Evolutionary conservation across 92 coral and sea anemone species (phyloP), one percentile per base, ranked within the genome.

Genomic region (Bergia puertoricense): DNA sequence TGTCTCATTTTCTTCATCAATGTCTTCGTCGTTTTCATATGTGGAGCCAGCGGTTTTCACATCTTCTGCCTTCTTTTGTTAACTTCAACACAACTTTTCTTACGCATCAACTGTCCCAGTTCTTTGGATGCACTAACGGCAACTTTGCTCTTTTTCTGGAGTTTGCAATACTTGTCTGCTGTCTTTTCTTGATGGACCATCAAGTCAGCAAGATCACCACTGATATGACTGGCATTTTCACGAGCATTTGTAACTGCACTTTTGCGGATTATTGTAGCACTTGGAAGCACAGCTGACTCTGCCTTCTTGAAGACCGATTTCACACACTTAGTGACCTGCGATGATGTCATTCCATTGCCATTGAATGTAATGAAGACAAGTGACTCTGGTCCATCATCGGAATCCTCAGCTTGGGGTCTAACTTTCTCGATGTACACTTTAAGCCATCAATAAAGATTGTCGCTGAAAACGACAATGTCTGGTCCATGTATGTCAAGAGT

Each of bases 261-360:
- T 77, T 89, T 89, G 4, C 91, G 81, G 43, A 89, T 81, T 22
- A 79, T 51, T 20, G 91, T 89, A 38, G 91, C 77, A 8, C 45
- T 89, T 38, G 80, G 59, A 18, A 65, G 85, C 30, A 68, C 75
- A 7, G 44, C 2, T 40, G 80, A 51, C 4, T 54, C 86, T 36
- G 88, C 91, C 37, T 81, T 88, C 71, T 80, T 88, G 81, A 88
- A 88, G 22, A 88, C 45, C 0, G 86, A 81, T 66, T 88, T 80
- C 73, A 88, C 46, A 40, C 85, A 82, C 54, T 81, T 74, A 20
- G 84, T 88, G n/a, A 88, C 75, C 43, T 88, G 87, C 6, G 67
- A 37, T 16, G 90, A 88, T 36, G 67, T 30, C 86, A 88, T 81
- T 3, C 67, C 50, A 69, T 88, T 68, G 20, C 86, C 87, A 46